Conservation (phyloP, 1,140 invertebrate genomes). For the Holcopasites calliopsidis region DNA sequence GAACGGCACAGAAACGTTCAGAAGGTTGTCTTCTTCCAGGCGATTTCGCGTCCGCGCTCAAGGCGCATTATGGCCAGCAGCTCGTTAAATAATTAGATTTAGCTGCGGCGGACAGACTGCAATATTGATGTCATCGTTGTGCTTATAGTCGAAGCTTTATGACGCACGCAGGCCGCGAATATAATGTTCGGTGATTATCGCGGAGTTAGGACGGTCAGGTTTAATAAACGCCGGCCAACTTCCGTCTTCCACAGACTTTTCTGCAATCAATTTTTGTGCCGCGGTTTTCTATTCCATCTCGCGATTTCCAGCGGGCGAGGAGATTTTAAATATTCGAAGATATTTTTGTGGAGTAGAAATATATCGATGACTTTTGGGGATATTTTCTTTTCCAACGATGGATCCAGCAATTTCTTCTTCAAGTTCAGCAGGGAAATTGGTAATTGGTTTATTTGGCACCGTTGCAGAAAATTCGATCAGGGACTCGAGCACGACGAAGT, state of each 20-base stretch:
- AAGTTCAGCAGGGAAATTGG: too few relatives aligned
- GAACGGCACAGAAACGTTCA: background rate
- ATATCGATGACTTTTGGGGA: too few relatives aligned
- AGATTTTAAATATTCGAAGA: too few relatives aligned
- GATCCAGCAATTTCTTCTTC: too few relatives aligned
- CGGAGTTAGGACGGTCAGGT: slow-evolving; percentile 21
- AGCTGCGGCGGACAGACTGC: slow-evolving; percentile 13
- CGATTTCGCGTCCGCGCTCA: slow-evolving; percentile 14
- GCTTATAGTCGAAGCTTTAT: slow-evolving; percentile 32
- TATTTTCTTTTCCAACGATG: too few relatives aligned
- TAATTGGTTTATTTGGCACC: background rate
- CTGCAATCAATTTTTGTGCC: background rate
- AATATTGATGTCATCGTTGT: slow-evolving; percentile 48
- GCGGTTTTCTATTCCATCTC: background rate
- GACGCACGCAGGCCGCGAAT: slow-evolving; percentile 46
- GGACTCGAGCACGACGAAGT: background rate
- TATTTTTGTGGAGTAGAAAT: too few relatives aligned
- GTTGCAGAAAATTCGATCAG: background rate
- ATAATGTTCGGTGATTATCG: slow-evolving; percentile 53
- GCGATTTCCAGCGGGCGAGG: too few relatives aligned
- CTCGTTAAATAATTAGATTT: slow-evolving; percentile 43
- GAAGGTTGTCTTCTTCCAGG: background rate
- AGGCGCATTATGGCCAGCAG: background rate
- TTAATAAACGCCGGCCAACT: slow-evolving; percentile 6
- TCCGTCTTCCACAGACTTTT: background rate